Percentiles rank a stretch among this genome's conserved stretches.
phyloP scores from a whole-genome alignment of 2,888 invertebrate genomes.

The Linyphia triangularis region DNA sequence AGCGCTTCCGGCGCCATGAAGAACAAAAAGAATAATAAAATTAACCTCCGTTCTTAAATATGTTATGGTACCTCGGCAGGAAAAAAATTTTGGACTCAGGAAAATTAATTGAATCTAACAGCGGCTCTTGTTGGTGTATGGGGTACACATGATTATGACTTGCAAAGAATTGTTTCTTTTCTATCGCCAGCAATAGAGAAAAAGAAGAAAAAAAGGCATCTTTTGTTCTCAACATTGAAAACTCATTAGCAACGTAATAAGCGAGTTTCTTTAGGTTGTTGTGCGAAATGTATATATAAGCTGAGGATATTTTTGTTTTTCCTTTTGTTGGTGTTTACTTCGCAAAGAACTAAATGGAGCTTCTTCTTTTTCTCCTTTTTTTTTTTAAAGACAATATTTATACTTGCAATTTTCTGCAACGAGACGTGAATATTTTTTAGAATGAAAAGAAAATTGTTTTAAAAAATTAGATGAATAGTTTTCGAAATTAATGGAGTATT shows the following conservation, averaged over 20 bases:
- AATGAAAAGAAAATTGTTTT: background rate
- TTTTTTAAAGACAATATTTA: conserved; percentile 32
- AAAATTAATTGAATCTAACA: conserved; percentile 45
- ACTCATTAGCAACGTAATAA: conserved; percentile 66
- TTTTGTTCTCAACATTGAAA: conserved; percentile 46
- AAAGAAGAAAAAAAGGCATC: conserved; percentile 5
- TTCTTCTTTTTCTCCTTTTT: conserved; percentile 16
- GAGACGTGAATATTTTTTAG: background rate
- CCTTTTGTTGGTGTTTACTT: conserved; percentile 15
- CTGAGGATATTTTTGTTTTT: conserved; percentile 16
- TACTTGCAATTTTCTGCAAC: background rate
- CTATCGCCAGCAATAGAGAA: background rate
- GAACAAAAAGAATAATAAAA: conserved; percentile 56
- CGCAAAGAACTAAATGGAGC: conserved; percentile 7
- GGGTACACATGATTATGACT: conserved; percentile 28
- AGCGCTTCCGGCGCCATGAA: conserved; percentile 70
- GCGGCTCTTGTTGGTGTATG: background rate
- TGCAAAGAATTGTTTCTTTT: conserved; percentile 34
- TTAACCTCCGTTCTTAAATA: conserved; percentile 60
- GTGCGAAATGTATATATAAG: conserved; percentile 34
- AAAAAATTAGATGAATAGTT: background rate
- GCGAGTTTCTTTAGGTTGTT: conserved; percentile 47
- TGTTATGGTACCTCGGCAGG: conserved; percentile 34
- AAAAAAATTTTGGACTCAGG: conserved; percentile 11
- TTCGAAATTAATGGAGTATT: background rate